A percentile compares a stretch with the other conserved stretches of the same genome.
Evolutionary conservation across 2,797 vertebrate species (phyloP).

Genomic region (Enteromius radiatus): DNA sequence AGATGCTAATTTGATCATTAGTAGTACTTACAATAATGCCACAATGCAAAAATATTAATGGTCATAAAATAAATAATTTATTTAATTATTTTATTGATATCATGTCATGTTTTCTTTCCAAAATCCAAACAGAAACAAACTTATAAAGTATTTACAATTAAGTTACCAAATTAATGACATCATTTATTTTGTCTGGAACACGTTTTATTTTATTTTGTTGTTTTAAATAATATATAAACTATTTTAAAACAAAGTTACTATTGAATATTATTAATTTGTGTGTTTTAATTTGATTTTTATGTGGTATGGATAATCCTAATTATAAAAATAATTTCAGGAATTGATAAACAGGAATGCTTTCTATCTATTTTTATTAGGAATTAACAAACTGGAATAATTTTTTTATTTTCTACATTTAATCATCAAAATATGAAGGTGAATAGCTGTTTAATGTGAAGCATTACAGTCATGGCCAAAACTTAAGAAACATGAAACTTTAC

Average conservation of each 20-base stretch:
- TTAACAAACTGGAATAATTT: not conserved
- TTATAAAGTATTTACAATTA: not conserved
- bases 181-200: not conserved
- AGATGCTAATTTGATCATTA: no score
- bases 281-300: not conserved
- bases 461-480: not conserved
- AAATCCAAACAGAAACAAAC: not conserved
- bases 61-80: not conserved
- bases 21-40: no score
- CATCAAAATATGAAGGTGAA: not conserved
- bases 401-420: not conserved
- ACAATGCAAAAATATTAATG: no score
- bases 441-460: not conserved
- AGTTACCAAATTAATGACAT: not conserved
- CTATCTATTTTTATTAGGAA: no score
- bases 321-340: not conserved
- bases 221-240: not conserved
- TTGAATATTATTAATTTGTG: not conserved
- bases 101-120: not conserved
- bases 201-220: not conserved
- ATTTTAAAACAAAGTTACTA: not conserved
- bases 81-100: not conserved
- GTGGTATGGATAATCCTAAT: not conserved
- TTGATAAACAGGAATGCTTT: no score
- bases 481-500: no score